Percentiles rank a stretch among this genome's conserved stretches.
phyloP scores from a whole-genome alignment of 92 coral and sea anemone genomes.

The Palythoa grandiflora region DNA sequence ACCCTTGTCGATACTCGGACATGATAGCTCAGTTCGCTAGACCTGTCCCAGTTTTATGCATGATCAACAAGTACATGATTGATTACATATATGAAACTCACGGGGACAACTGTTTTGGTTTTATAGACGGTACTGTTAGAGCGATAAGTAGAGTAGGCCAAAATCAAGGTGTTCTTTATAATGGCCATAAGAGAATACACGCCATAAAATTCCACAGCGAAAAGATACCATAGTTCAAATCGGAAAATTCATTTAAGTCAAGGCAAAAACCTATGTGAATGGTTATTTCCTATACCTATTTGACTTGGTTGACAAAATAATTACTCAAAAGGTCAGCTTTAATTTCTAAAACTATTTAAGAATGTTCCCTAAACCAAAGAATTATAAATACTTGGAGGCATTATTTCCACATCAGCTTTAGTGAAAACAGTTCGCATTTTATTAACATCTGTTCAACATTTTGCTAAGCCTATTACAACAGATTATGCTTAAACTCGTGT shows the following conservation, averaged over 20 bases:
- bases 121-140: too few species aligned
- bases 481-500: background rate
- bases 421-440: background rate
- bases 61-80: background rate
- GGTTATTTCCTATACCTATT: too few species aligned
- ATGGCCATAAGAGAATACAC: too few species aligned
- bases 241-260: too few species aligned
- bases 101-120: too few species aligned
- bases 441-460: background rate
- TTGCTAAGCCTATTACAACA: background rate
- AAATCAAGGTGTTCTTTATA: too few species aligned
- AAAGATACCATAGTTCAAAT: background rate
- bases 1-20: background rate
- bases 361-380: background rate
- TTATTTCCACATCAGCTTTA: background rate
- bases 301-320: too few species aligned
- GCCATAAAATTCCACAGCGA: background rate
- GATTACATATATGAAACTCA: background rate
- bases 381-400: background rate
- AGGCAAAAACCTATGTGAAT: too few species aligned
- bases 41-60: background rate
- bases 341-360: background rate
- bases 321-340: background rate
- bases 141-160: too few species aligned
- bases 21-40: background rate